Percentiles rank a stretch among this genome's conserved stretches.
These are phyloP conservation scores for Hyaena hyaena DNA, from an alignment of 2,113 vertebrate genomes.

Conservation along the genomic window DNA sequence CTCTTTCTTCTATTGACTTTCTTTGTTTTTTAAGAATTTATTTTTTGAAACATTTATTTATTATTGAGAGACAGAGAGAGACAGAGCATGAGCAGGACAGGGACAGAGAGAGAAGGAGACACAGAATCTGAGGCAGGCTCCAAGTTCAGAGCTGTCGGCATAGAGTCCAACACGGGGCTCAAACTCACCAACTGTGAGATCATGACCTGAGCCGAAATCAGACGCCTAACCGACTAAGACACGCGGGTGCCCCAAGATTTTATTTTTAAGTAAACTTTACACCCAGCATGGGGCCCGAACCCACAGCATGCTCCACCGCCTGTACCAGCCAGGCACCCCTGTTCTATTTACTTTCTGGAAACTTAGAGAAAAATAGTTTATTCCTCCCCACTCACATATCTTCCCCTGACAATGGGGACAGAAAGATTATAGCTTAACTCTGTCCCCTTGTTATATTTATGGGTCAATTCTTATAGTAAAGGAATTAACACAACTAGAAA, in stretches of 20 bases:
- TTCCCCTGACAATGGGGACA: background rate
- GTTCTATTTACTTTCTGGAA: background rate
- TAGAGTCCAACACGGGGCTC: too few relatives aligned
- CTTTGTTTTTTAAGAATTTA: background rate
- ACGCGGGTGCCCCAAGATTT: background rate
- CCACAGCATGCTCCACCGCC: background rate
- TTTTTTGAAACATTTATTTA: too few relatives aligned
- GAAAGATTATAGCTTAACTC: background rate
- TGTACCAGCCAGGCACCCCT: background rate
- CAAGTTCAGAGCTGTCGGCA: too few relatives aligned
- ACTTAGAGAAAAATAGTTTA: background rate
- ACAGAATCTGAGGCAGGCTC: too few relatives aligned
- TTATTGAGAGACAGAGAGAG: too few relatives aligned
- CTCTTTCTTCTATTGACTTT: background rate
- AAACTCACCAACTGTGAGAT: too few relatives aligned
- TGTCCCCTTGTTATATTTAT: slow-evolving; percentile 54
- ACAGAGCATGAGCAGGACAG: too few relatives aligned
- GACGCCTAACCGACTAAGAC: too few relatives aligned
- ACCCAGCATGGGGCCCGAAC: background rate
- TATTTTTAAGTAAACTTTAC: background rate
- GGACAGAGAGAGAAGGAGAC: too few relatives aligned
- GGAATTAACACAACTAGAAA: slow-evolving; percentile 49
- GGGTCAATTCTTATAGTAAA: slow-evolving; percentile 64
- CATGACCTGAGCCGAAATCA: too few relatives aligned
- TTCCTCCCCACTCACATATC: background rate